These are phyloP conservation scores for Typhlichthys subterraneus DNA, from an alignment of 2,797 vertebrate genomes.

Conservation along the genomic window DNA sequence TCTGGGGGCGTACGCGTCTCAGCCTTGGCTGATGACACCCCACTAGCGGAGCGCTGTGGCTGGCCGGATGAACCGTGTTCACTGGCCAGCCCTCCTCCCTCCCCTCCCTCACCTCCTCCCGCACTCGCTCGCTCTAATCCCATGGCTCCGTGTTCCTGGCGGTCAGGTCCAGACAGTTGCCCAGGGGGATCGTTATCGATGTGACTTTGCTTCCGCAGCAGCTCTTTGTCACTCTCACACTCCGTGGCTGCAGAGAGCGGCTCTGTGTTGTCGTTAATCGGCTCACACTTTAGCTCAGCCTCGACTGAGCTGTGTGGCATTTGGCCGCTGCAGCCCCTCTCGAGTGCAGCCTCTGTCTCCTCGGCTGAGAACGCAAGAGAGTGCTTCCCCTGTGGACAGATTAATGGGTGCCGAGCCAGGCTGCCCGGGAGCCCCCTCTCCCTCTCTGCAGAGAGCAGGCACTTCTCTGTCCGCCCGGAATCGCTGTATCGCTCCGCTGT, in stretches of 20 bases:
- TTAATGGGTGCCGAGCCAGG: slow-evolving; percentile 51
- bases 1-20: slow-evolving; percentile 67
- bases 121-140: slow-evolving; percentile 58
- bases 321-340: slow-evolving; percentile 64
- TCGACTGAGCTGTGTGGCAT: slow-evolving; percentile 73
- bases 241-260: slow-evolving; percentile 55
- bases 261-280: slow-evolving; percentile 38
- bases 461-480: slow-evolving; percentile 43
- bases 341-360: slow-evolving; percentile 53
- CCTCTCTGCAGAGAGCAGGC: slow-evolving; percentile 46
- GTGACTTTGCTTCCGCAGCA: slow-evolving; percentile 45
- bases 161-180: slow-evolving; percentile 56
- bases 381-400: slow-evolving; percentile 54
- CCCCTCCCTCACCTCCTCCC: slow-evolving; percentile 52
- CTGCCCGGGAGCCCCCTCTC: slow-evolving; percentile 42
- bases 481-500: slow-evolving; percentile 39
- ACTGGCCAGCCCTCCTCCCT: slow-evolving; percentile 54
- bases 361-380: slow-evolving; percentile 60
- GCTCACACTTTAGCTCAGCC: slow-evolving; percentile 58
- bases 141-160: slow-evolving; percentile 59
- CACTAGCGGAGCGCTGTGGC: slow-evolving; percentile 61
- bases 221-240: slow-evolving; percentile 58
- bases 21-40: slow-evolving; percentile 69
- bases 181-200: slow-evolving; percentile 55
- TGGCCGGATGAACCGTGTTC: slow-evolving; percentile 69